Base-by-base conservation (phyloP, 2,888 invertebrate genomes). In the Rotaria magnacalcarata region DNA sequence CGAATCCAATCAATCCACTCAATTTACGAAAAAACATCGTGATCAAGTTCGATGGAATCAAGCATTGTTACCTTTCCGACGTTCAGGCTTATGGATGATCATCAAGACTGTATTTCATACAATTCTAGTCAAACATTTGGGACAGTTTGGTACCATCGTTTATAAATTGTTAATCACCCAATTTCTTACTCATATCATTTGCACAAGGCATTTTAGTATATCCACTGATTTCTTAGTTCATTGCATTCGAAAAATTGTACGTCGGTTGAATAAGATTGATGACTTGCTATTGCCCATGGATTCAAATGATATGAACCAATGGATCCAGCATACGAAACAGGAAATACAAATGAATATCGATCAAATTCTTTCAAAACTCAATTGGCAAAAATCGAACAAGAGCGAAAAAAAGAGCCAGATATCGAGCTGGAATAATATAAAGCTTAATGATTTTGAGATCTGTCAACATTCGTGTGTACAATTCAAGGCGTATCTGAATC, bases 241-340 rank as follows among this genome's bases (percentile, higher is more conserved):
- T 60, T 60, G 60, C 60, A 60, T 60, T 60, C 60, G 60, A 60
- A 60, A 60, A 60, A n/a, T 60, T 60, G 60, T 60, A 60, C 60
- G 60, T n/a, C n/a, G 60, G n/a, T 24, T 60, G 24, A 60, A 60
- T n/a, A 60, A 60, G n/a, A 60, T 60, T 60, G 60, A 60, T n/a
- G 14, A n/a, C 24, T 60, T 60, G n/a, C 14, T 60, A 27, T 60
- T 14, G 14, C n/a, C 60, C n/a, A 60, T 27, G 5, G 5, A 60
- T 10, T 60, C 60, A 27, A 60, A 60, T 14, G 4, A 24, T 60
- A 5, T 60, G 21, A n/a, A 24, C n/a, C 4, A 16, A 52, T 52
- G 52, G 52, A 14, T 52, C 3, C 16, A 16, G 52, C 16, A 14
- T 16, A 52, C 3, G 16, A 52, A 52, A 16, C 52, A 52, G 3